Conservation (phyloP, 2,797 vertebrate genomes). For the Heliangelus exortis region DNA sequence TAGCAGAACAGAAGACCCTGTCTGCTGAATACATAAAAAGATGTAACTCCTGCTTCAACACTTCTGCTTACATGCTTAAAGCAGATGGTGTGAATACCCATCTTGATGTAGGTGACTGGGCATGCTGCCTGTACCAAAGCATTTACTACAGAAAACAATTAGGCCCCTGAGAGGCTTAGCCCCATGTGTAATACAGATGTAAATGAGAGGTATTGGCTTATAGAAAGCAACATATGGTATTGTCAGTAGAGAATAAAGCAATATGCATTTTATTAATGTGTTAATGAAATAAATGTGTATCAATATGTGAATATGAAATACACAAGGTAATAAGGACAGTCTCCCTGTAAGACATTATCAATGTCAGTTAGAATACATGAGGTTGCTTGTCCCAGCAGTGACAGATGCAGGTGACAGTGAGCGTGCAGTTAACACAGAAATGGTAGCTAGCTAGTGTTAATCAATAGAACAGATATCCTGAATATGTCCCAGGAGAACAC, state of each 20-base stretch:
- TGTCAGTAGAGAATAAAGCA: background rate
- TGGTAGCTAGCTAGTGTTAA: background rate
- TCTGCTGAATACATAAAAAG: background rate
- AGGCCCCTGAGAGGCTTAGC: background rate
- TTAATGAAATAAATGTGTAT: background rate
- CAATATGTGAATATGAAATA: background rate
- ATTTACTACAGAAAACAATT: background rate
- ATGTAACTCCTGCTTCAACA: background rate
- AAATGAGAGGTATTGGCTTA: background rate
- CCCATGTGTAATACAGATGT: accelerated
- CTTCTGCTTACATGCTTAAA: background rate
- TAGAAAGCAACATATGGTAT: background rate
- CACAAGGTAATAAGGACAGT: background rate
- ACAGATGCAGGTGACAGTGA: background rate
- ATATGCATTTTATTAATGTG: background rate
- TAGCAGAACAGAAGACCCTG: background rate
- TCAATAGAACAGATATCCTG: background rate
- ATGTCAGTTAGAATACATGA: accelerated
- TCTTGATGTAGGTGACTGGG: background rate
- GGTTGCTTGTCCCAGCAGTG: background rate
- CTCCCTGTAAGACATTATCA: background rate
- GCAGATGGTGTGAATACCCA: background rate
- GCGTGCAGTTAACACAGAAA: background rate
- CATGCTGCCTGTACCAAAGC: background rate
- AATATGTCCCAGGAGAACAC: background rate